phyloP scores from a whole-genome alignment of 2,797 vertebrate genomes.

The Rhabdophis nuchalis region DNA sequence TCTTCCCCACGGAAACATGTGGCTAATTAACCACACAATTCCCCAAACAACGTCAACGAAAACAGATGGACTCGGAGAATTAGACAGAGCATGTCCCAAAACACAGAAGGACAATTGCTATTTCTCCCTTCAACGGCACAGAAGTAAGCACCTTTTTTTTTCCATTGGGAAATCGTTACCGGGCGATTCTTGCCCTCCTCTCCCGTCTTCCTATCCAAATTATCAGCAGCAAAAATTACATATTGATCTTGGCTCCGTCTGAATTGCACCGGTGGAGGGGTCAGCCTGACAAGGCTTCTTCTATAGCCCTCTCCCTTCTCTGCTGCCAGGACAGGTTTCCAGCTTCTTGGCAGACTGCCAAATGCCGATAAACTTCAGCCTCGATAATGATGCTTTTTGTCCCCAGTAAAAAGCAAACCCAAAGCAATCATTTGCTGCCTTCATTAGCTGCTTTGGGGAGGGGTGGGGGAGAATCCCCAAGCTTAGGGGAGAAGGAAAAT shows the following conservation, averaged over 20 bases:
- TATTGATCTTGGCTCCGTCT: neutral
- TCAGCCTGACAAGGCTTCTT: neutral
- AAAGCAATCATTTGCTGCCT: neutral
- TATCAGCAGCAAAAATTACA: neutral
- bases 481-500: neutral
- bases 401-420: neutral
- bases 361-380: neutral
- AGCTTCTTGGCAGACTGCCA: neutral
- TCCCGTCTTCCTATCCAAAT: neutral
- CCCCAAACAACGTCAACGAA: neutral
- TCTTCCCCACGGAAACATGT: neutral
- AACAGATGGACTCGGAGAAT: neutral
- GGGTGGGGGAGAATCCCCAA: too few species aligned
- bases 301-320: neutral
- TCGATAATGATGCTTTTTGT: neutral
- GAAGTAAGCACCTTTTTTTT: neutral
- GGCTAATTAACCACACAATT: neutral
- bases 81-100: neutral
- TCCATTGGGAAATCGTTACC: neutral
- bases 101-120: neutral
- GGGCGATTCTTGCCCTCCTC: neutral
- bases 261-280: neutral
- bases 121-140: neutral
- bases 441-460: too few species aligned
- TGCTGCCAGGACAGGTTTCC: neutral